Evolutionary conservation across 2,888 invertebrate species (phyloP), one percentile per base, ranked within the genome.

Genomic region (Lasioglossum malachurum): DNA sequence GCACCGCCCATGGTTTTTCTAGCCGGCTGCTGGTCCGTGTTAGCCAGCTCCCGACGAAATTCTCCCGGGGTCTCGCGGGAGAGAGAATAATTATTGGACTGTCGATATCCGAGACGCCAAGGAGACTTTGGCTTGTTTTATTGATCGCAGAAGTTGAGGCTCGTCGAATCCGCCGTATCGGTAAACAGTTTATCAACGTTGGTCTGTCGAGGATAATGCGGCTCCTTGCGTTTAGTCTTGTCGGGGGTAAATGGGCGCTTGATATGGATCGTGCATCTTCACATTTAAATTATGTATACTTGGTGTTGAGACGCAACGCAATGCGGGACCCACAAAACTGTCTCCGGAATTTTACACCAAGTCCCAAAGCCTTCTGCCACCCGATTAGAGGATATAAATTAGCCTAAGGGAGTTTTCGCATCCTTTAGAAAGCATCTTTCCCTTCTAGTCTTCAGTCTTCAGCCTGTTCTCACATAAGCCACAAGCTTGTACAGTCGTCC

Each of bases 111-210:
- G 35, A 67, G 67, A 67, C 31, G 67, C 35, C 67, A 23, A 8
- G 10, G 67, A 38, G 67, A 38, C 67, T 67, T 38, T 10, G 35
- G 31, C 19, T n/a, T 71, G 38, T 41, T 71, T 38, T 71, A 41
- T 71, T n/a, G 71, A 71, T 71, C 41, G 4, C 38, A 14, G 38
- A 38, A 35, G 35, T 67, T 38, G 67, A 71, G 67, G 35, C 31
- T 67, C 8, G 67, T 67, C 31, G 35, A 67, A 35, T 67, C 41
- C 23, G 12, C 38, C 31, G 31, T 71, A 71, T 71, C 38, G 71
- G 38, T 71, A 41, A 71, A 38, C 71, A 41, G 71, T 71, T 71
- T 71, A 71, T 71, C 41, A 71, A 71, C 38, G 71, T 23, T 71
- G 4, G 12, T 41, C n/a, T 71, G 41, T 71, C n/a, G 71, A n/a